A percentile compares a stretch with the other conserved stretches of the same genome.
These are phyloP conservation scores for Ardeotis arabs DNA, from an alignment of 2,113 vertebrate genomes.

Conservation along the genomic window DNA sequence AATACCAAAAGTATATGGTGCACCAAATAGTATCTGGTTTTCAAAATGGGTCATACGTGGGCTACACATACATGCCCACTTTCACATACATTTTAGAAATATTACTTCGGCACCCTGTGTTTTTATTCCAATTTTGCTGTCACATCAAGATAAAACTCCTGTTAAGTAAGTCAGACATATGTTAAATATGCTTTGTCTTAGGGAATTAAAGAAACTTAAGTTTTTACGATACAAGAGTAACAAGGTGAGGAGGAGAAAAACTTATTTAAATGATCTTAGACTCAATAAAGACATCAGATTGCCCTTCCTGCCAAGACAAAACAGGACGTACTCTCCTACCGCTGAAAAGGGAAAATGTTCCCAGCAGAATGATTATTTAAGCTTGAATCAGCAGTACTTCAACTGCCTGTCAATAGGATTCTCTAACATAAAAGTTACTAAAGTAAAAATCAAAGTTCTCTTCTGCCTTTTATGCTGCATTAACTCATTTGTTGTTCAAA, in stretches of 20 bases:
- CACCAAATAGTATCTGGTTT: background rate
- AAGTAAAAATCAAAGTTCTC: background rate
- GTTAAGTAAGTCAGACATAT: background rate
- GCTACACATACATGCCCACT: fast-evolving
- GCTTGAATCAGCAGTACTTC: slow-evolving; percentile 5
- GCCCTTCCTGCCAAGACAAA: background rate
- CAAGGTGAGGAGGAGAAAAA: background rate
- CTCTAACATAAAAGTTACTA: background rate
- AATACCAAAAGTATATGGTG: background rate
- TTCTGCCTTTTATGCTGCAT: background rate
- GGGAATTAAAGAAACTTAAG: background rate
- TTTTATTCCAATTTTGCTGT: background rate
- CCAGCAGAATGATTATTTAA: slow-evolving; percentile 10
- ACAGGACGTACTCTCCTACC: background rate
- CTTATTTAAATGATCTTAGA: background rate
- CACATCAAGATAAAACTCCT: background rate
- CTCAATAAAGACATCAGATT: background rate
- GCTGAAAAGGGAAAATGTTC: slow-evolving; percentile 6
- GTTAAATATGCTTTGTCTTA: background rate
- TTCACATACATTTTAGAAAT: background rate
- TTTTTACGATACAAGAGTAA: background rate
- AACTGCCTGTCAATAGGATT: background rate
- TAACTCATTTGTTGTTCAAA: background rate
- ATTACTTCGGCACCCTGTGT: background rate
- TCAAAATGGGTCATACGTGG: background rate